These are phyloP conservation scores for Tragelaphus oryx DNA, from an alignment of 2,797 vertebrate genomes.

Conservation along the genomic window DNA sequence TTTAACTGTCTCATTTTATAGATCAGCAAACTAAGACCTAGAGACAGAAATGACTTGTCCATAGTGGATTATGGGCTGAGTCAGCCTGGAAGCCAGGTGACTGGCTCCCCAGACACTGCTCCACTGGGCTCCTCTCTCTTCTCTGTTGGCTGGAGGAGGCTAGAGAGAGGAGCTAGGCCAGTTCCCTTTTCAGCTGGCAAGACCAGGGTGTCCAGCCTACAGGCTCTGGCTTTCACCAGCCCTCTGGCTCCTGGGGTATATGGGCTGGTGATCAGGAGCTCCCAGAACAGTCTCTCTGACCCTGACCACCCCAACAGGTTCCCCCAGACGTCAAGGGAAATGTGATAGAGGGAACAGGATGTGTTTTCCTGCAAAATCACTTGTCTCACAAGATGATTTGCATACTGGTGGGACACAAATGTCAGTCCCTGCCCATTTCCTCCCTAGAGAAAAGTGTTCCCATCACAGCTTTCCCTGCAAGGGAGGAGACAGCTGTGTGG, in stretches of 20 bases:
- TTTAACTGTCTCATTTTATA: neutral
- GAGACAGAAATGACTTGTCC: neutral
- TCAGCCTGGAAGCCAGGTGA: neutral
- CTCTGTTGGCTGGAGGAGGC: neutral
- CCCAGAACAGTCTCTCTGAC: neutral
- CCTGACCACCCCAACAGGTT: neutral
- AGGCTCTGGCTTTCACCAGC: neutral
- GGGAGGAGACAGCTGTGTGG: neutral
- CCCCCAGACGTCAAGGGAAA: conserved; percentile 30
- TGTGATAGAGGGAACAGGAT: conserved; percentile 43
- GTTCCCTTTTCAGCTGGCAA: neutral
- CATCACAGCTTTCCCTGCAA: conserved; percentile 15
- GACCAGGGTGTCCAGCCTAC: neutral
- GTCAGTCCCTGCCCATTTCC: conserved; percentile 51
- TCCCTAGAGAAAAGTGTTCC: conserved; percentile 47
- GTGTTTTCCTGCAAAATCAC: conserved; percentile 43
- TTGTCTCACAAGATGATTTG: conserved; percentile 55
- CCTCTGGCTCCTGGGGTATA: neutral
- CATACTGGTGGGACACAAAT: conserved; percentile 36
- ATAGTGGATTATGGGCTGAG: neutral
- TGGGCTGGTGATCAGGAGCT: neutral
- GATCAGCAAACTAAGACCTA: neutral
- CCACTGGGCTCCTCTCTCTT: neutral
- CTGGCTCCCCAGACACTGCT: neutral
- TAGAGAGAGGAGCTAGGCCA: neutral